phyloP scores from a whole-genome alignment of 2,113 vertebrate species.

The Leucosticte australis region DNA sequence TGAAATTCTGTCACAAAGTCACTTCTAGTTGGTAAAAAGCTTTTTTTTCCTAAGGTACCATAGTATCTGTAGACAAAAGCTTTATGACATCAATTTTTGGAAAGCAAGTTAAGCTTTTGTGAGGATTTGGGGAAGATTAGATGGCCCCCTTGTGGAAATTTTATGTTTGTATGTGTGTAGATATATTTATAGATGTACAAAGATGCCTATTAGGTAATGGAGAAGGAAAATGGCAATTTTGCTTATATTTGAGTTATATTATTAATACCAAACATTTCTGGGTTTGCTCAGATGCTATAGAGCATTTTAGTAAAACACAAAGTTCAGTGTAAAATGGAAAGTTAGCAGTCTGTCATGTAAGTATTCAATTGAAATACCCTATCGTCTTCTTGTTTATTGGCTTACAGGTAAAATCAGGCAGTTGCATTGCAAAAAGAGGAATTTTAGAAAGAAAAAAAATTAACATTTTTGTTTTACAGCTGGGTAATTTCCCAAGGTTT shows the following conservation, averaged over 20 bases:
- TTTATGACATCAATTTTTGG: not conserved
- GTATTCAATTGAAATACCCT: not conserved
- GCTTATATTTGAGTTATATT: not conserved
- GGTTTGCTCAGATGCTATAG: not conserved
- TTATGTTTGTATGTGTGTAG: rapidly evolving
- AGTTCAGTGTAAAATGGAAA: not conserved
- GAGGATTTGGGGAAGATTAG: constrained; percentile 34
- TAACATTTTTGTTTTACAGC: not conserved
- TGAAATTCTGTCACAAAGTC: not conserved
- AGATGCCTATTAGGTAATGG: not conserved
- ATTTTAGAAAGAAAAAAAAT: not conserved
- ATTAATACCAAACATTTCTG: not conserved
- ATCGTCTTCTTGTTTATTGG: not conserved
- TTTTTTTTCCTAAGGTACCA: not conserved
- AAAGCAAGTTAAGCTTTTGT: not conserved
- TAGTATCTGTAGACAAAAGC: not conserved
- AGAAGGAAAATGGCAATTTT: not conserved
- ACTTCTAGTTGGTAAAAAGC: not conserved
- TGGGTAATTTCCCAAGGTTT: not conserved
- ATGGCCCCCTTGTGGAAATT: constrained; percentile 68
- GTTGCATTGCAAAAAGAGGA: not conserved
- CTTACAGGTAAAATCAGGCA: not conserved
- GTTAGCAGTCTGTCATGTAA: not conserved
- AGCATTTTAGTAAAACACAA: not conserved
- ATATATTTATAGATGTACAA: rapidly evolving